phyloP scores from a whole-genome alignment of 2,888 invertebrate genomes.

The Caenorhabditis sp. region DNA sequence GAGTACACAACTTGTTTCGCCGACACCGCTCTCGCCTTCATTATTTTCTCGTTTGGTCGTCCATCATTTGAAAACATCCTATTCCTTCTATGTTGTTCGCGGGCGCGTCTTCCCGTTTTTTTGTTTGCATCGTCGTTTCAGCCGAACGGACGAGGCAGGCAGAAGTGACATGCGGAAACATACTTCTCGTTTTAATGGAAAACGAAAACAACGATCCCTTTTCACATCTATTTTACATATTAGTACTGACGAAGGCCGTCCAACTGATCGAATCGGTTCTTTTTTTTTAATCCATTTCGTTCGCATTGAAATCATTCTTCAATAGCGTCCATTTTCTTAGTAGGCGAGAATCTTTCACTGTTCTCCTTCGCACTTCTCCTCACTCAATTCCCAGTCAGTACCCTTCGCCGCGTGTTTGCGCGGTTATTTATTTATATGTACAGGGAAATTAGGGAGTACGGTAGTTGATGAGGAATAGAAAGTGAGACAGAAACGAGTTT shows the following conservation, averaged over 20 bases:
- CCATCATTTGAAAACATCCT: slow-evolving; percentile 13
- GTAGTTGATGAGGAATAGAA: slow-evolving; percentile 18
- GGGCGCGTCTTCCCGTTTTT: slow-evolving; percentile 7
- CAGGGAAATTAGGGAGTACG: slow-evolving; percentile 7
- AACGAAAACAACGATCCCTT: not conserved
- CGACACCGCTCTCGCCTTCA: slow-evolving; percentile 7
- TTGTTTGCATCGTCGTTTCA: slow-evolving; percentile 4
- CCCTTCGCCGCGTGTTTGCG: slow-evolving; percentile 22
- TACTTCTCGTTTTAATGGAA: not conserved
- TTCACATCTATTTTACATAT: slow-evolving; percentile 3
- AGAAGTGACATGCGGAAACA: slow-evolving; percentile 5
- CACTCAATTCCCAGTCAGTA: slow-evolving; percentile 2
- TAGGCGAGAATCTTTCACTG: not conserved
- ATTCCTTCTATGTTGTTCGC: not conserved
- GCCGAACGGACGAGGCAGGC: slow-evolving; percentile 2
- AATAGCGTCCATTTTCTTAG: not conserved
- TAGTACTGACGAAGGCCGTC: not conserved
- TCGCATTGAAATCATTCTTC: no score
- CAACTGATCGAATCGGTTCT: not conserved
- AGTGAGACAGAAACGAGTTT: slow-evolving; percentile 26
- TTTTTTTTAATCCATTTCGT: not conserved
- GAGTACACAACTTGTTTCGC: slow-evolving; percentile 11
- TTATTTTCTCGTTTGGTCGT: slow-evolving; percentile 7
- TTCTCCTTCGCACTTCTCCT: not conserved
- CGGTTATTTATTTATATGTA: slow-evolving; percentile 25